These are phyloP conservation scores for Platanista minor DNA, from an alignment of 2,113 vertebrate species.

Conservation along the genomic window DNA sequence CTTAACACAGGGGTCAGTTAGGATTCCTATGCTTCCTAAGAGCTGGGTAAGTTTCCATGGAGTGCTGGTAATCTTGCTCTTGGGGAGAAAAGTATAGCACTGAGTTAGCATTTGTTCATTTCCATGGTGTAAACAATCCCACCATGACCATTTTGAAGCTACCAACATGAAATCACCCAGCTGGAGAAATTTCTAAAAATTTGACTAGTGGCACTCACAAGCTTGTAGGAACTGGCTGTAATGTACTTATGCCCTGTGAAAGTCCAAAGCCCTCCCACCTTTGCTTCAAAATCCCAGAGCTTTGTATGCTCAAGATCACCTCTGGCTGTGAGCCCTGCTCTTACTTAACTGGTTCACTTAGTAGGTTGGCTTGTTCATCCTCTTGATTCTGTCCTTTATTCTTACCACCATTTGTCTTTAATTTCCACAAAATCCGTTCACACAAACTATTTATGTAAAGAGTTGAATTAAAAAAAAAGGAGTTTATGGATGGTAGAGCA, in stretches of 20 bases:
- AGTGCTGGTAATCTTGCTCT: neutral
- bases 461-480: neutral
- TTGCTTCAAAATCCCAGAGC: neutral
- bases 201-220: neutral
- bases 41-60: neutral
- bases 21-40: neutral
- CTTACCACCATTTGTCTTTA: neutral
- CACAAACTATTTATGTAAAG: neutral
- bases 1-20: neutral
- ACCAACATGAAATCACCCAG: neutral
- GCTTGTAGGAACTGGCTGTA: neutral
- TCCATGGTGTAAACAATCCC: neutral
- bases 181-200: neutral
- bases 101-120: neutral
- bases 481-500: neutral
- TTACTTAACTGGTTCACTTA: neutral
- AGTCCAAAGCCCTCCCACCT: neutral
- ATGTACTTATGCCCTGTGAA: neutral
- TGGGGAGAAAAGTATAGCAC: neutral
- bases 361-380: neutral
- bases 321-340: neutral
- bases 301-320: neutral
- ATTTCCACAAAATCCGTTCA: neutral
- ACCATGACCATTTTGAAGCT: neutral
- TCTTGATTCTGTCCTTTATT: neutral